Conservation (phyloP, 2,888 invertebrate species). For the Spilosoma lubricipeda region DNA sequence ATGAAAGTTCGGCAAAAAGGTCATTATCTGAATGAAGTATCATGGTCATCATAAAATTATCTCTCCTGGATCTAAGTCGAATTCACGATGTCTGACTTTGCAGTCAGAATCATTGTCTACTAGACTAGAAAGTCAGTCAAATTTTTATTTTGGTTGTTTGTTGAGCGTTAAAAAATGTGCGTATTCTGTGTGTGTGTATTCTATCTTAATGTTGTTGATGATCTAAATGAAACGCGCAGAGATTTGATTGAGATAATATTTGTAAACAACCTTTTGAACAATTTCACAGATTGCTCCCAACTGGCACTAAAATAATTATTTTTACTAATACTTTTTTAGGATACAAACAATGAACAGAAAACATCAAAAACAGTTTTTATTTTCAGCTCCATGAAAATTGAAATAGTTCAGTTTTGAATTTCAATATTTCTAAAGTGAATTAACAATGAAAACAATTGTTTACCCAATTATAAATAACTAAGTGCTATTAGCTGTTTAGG, state of each 20-base stretch:
- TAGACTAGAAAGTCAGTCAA: too few relatives aligned
- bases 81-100: too few relatives aligned
- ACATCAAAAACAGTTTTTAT: background rate
- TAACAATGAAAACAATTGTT: background rate
- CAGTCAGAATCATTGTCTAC: too few relatives aligned
- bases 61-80: too few relatives aligned
- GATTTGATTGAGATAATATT: background rate
- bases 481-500: background rate
- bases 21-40: too few relatives aligned
- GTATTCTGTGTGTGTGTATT: too few relatives aligned
- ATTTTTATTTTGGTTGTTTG: background rate
- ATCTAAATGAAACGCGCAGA: background rate
- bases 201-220: too few relatives aligned
- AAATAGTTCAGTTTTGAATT: background rate
- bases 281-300: background rate
- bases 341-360: background rate
- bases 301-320: background rate
- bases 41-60: too few relatives aligned
- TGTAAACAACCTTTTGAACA: background rate
- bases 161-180: too few relatives aligned
- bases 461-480: background rate
- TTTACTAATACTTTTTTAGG: background rate
- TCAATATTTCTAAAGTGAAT: background rate
- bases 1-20: too few relatives aligned
- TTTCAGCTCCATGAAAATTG: background rate